Evolutionary conservation across 2,888 invertebrate species (phyloP), one percentile per base, ranked within the genome.

Genomic region (Halocaridina rubra): DNA sequence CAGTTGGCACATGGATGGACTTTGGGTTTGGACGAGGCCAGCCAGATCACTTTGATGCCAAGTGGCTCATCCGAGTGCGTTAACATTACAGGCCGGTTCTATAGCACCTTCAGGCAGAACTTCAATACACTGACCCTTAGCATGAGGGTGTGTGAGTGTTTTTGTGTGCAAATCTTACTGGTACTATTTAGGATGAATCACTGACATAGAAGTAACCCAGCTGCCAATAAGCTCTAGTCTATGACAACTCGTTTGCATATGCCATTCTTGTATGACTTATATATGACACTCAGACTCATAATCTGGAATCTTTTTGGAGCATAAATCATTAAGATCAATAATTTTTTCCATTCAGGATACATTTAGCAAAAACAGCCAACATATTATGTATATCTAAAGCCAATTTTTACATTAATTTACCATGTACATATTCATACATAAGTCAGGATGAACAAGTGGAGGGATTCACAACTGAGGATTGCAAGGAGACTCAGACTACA

Each of bases 1-100:
- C 78, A 79, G 67, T 79, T 67, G 78, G 78, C 75, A 82, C 82
- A 82, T 82, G 82, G 82, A 82, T 82, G 82, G 82, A 82, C 82
- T 82, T 75, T 71, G 82, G 82, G 75, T 69, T 30, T 64, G 82
- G 82, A 82, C 82, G 82, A 82, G 82, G 82, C 69, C 39, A 76
- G 82, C 76, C 71, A 71, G 27, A 53, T 71, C 77, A 76, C 77
- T 33, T 57, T 53, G 61, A 57, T 59, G 82, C 59, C 82, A 32
- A 46, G 57, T 30, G 29, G 72, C 72, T 69, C 80, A 74, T 76
- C 19, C 71, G 71, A 67, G 67, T 67, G 69, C 77, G 24, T 59
- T 77, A 77, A 53, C 71, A 77, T 67, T 76, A 77, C 33, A 61
- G 77, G 77, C 77, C 77, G 77, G 77, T 46, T 77, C 59, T 30